A percentile compares a stretch with the other conserved stretches of the same genome.
These are phyloP conservation scores for Anarsia innoxiella DNA, from an alignment of 2,888 invertebrate species.

Conservation along the genomic window DNA sequence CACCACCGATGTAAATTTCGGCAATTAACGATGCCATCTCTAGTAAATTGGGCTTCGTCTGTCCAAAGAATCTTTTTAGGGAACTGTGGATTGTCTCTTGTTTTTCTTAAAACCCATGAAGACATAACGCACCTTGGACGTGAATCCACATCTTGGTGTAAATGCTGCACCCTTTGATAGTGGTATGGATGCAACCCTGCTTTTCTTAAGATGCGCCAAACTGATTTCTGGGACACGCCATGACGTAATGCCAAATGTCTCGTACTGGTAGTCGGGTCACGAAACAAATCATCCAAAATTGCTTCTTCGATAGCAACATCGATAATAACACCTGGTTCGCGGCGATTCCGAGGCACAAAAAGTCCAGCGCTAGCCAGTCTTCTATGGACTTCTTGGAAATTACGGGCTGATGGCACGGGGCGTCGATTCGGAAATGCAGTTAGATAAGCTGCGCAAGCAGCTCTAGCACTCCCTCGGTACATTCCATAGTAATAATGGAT, in stretches of 20 bases:
- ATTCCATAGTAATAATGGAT: constrained; percentile 3
- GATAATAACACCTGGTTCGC: constrained; percentile 10
- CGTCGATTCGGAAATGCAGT: neutral
- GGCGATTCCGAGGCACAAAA: constrained; percentile 7
- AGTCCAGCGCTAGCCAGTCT: constrained; percentile 13
- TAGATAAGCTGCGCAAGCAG: neutral
- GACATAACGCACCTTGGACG: constrained; percentile 4
- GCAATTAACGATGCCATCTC: neutral
- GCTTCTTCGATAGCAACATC: constrained; percentile 14
- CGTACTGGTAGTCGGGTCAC: constrained; percentile 13
- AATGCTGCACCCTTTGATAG: constrained; percentile 14
- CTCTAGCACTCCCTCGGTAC: neutral
- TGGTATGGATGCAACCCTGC: constrained; percentile 9
- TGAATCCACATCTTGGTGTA: constrained; percentile 8
- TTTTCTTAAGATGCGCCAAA: neutral
- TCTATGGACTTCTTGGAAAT: constrained; percentile 13
- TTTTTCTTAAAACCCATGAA: constrained; percentile 11
- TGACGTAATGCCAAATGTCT: constrained; percentile 14
- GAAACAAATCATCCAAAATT: neutral
- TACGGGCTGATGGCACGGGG: neutral
- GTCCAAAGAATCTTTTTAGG: neutral
- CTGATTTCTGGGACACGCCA: constrained; percentile 3
- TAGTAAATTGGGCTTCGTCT: neutral
- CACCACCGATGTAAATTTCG: neutral
- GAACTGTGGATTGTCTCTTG: constrained; percentile 2